Evolutionary conservation across 2,797 vertebrate genomes (phyloP), one percentile per base, ranked within the genome.

Genomic region (Hypotaenidia philippensis): DNA sequence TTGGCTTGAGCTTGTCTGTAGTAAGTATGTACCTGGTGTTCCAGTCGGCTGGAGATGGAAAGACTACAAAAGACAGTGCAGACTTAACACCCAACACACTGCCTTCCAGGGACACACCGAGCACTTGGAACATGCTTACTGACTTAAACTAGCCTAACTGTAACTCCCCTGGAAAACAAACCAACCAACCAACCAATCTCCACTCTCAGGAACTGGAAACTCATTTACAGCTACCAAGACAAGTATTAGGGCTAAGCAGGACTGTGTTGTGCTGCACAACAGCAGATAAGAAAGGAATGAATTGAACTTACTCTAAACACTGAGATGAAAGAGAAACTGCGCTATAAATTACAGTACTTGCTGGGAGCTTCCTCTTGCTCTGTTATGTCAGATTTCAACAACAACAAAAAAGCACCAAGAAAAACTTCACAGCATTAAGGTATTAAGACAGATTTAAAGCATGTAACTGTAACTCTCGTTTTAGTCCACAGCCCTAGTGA

Each of bases 31-130:
- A 38, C 99, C 99, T 13, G 99, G 99, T 17, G 99, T 99, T 84
- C 99, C 98, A 13, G 99, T 99, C 1, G 99, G 99, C 98, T 99
- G 99, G 70, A 99, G 98, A 93, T 99, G 99, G 96, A 99, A 99
- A 55, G 99, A 99, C 99, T 99, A 53, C 10, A 69, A 65, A 95
- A 90, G 68, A 95, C 13, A 82, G 72, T 60, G 32, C 17, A 69
- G 60, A 10, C 70, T 70, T 38, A 47, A 77, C 10, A 72, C 6
- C 49, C n/a, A 70, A 81, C 1, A 10, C 10, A 6, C 2, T 9
- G 26, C 21, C 13, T 64, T 40, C 55, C 32, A 49, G 64, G 19
- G 22, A 19, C 22, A 3, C 49, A 55, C 4, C 1, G 1, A 53
- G 41, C 18, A 5, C 16, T 41, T 40, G 26, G 18, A 69, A 22